Evolutionary conservation across 2,113 vertebrate genomes (phyloP).

Genomic region (Illadopsis cleaveri): DNA sequence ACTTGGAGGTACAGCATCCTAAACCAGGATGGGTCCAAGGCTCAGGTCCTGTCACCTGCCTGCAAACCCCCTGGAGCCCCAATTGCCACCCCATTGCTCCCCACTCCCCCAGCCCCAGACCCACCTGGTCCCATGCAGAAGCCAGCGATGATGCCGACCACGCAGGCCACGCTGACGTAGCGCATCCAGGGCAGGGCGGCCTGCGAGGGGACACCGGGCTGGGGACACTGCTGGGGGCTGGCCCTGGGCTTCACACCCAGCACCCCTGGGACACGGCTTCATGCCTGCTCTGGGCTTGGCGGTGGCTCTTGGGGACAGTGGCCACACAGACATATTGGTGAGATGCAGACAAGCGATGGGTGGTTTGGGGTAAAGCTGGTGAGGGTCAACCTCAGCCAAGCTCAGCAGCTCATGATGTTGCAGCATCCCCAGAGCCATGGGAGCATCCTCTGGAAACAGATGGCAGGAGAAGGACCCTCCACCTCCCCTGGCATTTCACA

Average conservation of each 20-base stretch:
- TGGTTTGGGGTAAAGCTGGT: background rate
- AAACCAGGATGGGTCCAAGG: background rate
- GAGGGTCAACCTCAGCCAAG: background rate
- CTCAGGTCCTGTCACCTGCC: background rate
- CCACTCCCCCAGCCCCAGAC: fast-evolving
- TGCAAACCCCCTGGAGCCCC: background rate
- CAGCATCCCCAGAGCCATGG: fast-evolving
- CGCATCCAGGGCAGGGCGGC: conserved; percentile 76
- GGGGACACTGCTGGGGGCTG: background rate
- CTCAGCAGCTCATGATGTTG: background rate
- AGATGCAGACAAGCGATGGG: background rate
- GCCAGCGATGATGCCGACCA: conserved; percentile 87
- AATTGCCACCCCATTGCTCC: fast-evolving
- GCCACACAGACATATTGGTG: background rate
- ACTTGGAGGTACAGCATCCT: background rate
- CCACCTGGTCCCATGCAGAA: conserved; percentile 93
- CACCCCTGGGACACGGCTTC: fast-evolving
- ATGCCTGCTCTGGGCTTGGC: fast-evolving
- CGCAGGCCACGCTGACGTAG: conserved; percentile 81
- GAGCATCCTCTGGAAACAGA: background rate
- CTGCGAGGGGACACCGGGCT: conserved; percentile 24
- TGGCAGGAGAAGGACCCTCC: background rate
- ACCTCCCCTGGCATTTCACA: background rate
- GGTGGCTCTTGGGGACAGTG: background rate
- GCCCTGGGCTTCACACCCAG: fast-evolving